Percentiles rank a stretch among this genome's conserved stretches.
Conservation (phyloP, 1,140 invertebrate genomes). For the Frieseomelitta varia region DNA sequence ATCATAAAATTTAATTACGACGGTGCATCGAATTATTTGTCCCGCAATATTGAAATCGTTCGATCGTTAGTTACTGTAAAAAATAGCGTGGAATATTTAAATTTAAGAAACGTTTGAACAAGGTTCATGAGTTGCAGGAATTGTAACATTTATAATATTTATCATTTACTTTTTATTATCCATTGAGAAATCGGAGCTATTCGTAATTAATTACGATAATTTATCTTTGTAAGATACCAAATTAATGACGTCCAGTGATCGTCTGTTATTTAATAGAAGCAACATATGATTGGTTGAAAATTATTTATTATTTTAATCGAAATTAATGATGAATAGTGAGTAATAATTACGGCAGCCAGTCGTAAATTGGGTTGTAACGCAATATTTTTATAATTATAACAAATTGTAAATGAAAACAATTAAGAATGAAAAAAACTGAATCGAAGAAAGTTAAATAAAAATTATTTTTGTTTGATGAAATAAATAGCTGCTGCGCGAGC, state of each 20-base stretch:
- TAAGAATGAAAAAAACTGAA: background rate
- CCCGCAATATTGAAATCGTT: background rate
- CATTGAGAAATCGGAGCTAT: background rate
- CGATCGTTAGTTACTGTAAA: background rate
- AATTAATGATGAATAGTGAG: background rate
- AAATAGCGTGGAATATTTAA: background rate
- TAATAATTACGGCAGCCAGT: background rate
- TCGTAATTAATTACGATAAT: background rate
- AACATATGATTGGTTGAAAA: background rate
- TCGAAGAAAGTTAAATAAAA: background rate
- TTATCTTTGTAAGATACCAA: background rate
- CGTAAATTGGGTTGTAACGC: background rate
- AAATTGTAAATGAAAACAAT: background rate
- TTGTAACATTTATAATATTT: background rate
- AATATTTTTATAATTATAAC: background rate
- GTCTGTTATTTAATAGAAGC: background rate
- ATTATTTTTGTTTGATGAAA: background rate
- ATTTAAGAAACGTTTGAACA: background rate
- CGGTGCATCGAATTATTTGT: background rate
- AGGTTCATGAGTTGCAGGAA: background rate
- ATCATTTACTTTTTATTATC: background rate
- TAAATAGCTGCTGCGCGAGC: background rate
- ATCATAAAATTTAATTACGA: slow-evolving; percentile 3
- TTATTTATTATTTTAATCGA: background rate
- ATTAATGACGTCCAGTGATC: background rate